phyloP scores from a whole-genome alignment of 2,797 vertebrate species.

The Numenius phaeopus region DNA sequence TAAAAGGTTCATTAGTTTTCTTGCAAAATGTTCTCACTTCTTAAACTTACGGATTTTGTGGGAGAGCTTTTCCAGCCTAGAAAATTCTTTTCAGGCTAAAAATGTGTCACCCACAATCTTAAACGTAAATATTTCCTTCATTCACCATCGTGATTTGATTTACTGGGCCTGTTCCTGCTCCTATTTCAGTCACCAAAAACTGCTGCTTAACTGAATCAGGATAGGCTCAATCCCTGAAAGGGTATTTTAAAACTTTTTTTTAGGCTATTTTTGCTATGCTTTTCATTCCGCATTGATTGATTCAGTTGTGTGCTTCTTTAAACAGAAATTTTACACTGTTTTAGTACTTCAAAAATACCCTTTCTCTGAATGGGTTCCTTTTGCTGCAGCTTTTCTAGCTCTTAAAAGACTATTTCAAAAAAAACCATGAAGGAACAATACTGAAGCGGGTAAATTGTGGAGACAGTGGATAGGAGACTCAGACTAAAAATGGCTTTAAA shows the following conservation, averaged over 20 bases:
- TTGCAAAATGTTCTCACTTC: background rate
- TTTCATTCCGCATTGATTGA: background rate
- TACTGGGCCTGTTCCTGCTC: background rate
- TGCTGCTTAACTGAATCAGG: background rate
- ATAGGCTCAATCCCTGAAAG: background rate
- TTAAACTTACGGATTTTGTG: background rate
- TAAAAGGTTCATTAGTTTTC: background rate
- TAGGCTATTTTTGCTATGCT: background rate
- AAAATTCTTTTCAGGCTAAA: background rate
- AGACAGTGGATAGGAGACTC: background rate
- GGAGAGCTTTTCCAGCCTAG: background rate
- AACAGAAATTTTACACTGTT: background rate
- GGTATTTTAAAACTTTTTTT: background rate
- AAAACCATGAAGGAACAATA: background rate
- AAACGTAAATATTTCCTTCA: background rate
- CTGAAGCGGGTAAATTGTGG: background rate
- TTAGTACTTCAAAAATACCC: background rate
- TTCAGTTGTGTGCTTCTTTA: background rate
- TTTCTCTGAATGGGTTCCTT: background rate
- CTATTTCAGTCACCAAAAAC: background rate
- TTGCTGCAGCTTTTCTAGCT: background rate
- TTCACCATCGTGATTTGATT: background rate
- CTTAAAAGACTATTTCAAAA: background rate
- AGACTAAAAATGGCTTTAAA: background rate
- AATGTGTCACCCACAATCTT: rapidly evolving